A percentile compares a stretch with the other conserved stretches of the same genome.
phyloP scores from a whole-genome alignment of 2,888 invertebrate genomes.

The Holacanthella duospinosa region DNA sequence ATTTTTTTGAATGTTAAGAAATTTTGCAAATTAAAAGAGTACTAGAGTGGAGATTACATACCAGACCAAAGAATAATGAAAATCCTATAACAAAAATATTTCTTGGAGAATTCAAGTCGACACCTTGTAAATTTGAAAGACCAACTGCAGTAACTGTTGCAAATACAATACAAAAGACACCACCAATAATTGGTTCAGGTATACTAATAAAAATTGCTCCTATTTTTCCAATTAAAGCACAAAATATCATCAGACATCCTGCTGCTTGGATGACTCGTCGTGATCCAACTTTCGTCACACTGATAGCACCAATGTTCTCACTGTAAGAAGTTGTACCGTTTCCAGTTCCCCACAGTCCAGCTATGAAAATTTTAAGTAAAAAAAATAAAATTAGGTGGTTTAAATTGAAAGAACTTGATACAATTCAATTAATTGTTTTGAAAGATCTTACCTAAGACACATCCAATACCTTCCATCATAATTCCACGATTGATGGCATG shows the following conservation, averaged over 20 bases:
- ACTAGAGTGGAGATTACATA: neutral
- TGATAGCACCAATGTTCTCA: slow-evolving; percentile 48
- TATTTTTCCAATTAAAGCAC: slow-evolving; percentile 39
- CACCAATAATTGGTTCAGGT: slow-evolving; percentile 38
- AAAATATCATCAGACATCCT: slow-evolving; percentile 38
- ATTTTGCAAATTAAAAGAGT: neutral
- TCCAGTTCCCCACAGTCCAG: slow-evolving; percentile 42
- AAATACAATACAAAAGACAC: slow-evolving; percentile 36
- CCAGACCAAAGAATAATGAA: slow-evolving; percentile 11
- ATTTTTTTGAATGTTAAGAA: neutral
- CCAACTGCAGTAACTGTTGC: slow-evolving; percentile 37
- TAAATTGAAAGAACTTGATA: too few species aligned
- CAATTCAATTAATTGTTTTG: neutral
- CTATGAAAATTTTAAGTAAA: too few species aligned
- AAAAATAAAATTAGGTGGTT: too few species aligned
- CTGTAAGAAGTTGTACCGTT: slow-evolving; percentile 46
- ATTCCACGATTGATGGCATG: slow-evolving; percentile 48
- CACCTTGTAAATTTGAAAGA: slow-evolving; percentile 65
- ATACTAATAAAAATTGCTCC: slow-evolving; percentile 37
- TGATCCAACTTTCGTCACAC: slow-evolving; percentile 46
- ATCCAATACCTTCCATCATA: slow-evolving; percentile 45
- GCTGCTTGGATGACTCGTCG: slow-evolving; percentile 39
- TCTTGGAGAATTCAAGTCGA: slow-evolving; percentile 56
- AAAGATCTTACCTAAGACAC: slow-evolving; percentile 39
- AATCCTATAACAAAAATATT: slow-evolving; percentile 11